A percentile compares a stretch with the other conserved stretches of the same genome.
phyloP scores from a whole-genome alignment of 2,888 invertebrate species.

The Lysandra bellargus region DNA sequence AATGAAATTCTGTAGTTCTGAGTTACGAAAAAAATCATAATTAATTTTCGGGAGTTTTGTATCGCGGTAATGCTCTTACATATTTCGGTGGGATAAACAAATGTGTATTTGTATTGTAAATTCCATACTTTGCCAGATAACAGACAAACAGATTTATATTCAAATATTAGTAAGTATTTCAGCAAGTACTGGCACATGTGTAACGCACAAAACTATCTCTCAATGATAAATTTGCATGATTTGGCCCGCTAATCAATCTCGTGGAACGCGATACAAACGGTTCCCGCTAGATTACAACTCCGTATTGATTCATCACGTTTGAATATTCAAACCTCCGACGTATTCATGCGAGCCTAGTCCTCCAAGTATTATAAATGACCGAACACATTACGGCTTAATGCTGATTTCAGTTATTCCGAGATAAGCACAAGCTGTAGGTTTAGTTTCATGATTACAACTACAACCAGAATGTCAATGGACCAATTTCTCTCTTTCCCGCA shows the following conservation, averaged over 20 bases:
- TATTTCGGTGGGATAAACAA: too few species aligned
- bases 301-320: conserved; percentile 42
- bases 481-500: background rate
- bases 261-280: conserved; percentile 43
- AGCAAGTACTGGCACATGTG: conserved; percentile 26
- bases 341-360: conserved; percentile 36
- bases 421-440: background rate
- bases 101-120: too few species aligned
- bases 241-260: conserved; percentile 47
- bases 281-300: conserved; percentile 41
- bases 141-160: too few species aligned
- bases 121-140: too few species aligned
- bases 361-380: conserved; percentile 16
- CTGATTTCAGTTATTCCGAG: background rate
- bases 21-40: too few species aligned
- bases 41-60: too few species aligned
- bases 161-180: background rate
- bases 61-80: too few species aligned
- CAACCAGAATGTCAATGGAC: background rate
- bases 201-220: conserved; percentile 42
- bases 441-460: background rate
- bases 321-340: conserved; percentile 39
- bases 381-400: background rate
- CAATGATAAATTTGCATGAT: conserved; percentile 48
- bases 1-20: too few species aligned